Conservation (phyloP, 92 coral and sea anemone species). For the Zoanthus gigantus region DNA sequence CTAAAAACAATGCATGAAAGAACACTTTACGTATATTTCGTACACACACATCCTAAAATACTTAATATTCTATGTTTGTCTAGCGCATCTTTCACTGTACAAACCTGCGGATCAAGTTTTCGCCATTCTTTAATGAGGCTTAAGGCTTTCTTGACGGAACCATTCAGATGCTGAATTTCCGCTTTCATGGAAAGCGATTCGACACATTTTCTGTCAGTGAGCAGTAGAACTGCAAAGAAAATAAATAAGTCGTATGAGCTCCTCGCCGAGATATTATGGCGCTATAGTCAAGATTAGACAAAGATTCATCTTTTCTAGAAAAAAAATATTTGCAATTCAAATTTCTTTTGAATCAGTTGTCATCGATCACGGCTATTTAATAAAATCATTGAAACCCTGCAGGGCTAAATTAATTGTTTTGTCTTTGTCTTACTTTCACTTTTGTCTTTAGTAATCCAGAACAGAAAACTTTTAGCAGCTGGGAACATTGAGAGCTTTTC, state of each 20-base stretch:
- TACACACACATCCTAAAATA: neutral
- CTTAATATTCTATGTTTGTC: neutral
- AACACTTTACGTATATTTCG: neutral
- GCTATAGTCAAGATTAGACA: no score
- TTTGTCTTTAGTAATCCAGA: no score
- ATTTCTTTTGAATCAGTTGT: no score
- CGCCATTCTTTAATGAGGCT: conserved; percentile 3
- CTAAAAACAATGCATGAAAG: neutral
- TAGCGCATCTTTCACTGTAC: neutral
- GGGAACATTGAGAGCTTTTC: no score
- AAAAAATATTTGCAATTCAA: no score
- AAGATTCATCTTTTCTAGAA: no score
- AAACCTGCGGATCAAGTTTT: neutral
- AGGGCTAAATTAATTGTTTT: no score
- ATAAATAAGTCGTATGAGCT: neutral
- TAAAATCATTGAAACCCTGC: no score
- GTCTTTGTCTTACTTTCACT: no score
- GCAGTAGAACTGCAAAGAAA: neutral
- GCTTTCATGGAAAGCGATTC: conserved; percentile 5
- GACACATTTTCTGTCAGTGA: neutral
- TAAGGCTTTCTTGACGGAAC: neutral
- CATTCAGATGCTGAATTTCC: neutral
- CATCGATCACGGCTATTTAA: no score
- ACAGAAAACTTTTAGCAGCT: no score
- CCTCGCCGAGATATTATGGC: neutral